These are phyloP conservation scores for Cuculus canorus DNA, from an alignment of 2,797 vertebrate species.

Conservation along the genomic window DNA sequence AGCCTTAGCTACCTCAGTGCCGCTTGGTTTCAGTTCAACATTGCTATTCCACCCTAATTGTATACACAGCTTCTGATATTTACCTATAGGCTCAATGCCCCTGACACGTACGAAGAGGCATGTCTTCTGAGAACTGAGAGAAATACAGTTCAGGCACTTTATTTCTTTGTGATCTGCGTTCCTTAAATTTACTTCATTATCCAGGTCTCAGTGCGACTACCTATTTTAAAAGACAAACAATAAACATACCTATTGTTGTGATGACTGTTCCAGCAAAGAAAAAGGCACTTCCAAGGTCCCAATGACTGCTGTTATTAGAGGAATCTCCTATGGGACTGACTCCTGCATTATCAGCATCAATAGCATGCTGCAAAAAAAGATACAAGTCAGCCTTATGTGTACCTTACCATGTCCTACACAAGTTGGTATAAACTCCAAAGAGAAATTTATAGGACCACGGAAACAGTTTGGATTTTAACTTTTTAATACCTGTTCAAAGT, in stretches of 20 bases:
- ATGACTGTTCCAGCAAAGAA: constrained; percentile 99
- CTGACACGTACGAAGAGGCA: not conserved
- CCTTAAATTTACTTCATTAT: not conserved
- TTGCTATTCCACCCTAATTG: not conserved
- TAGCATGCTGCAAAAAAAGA: constrained; percentile 84
- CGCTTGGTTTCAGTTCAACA: not conserved
- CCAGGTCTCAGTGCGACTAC: not conserved
- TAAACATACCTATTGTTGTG: constrained; percentile 91
- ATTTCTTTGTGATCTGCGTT: not conserved
- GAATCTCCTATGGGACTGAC: constrained; percentile 92
- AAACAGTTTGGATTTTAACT: not conserved
- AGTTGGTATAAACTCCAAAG: not conserved
- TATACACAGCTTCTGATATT: not conserved
- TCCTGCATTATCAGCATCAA: constrained; percentile 91
- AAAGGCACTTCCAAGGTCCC: constrained; percentile 97
- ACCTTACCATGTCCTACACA: not conserved
- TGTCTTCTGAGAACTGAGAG: not conserved
- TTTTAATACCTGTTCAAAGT: not conserved
- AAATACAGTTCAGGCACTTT: not conserved
- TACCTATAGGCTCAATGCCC: not conserved
- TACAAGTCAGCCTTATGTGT: not conserved
- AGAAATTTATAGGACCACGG: not conserved
- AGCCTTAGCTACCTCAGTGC: not conserved
- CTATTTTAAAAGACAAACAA: not conserved
- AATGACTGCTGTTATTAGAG: constrained; percentile 91